A percentile compares a stretch with the other conserved stretches of the same genome.
phyloP scores from a whole-genome alignment of 2,797 vertebrate genomes.

The Cossypha heuglini region DNA sequence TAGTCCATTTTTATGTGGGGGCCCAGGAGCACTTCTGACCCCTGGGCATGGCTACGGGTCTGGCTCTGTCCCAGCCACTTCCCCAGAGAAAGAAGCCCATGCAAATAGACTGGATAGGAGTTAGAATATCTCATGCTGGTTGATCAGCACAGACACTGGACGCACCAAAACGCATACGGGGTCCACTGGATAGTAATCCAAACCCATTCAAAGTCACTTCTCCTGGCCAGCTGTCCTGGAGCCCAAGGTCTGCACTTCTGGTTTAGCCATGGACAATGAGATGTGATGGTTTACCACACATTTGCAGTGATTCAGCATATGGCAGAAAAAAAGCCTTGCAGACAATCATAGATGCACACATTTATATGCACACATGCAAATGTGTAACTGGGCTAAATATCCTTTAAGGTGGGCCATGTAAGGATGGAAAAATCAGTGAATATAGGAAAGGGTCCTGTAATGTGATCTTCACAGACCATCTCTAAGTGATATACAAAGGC shows the following conservation, averaged over 20 bases:
- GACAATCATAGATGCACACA: neutral
- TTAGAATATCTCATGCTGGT: neutral
- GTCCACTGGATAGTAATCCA: neutral
- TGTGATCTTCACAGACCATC: neutral
- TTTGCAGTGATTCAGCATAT: neutral
- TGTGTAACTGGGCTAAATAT: neutral
- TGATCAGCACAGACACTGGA: neutral
- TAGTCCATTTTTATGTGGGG: neutral
- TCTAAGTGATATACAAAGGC: neutral
- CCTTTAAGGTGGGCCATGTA: neutral
- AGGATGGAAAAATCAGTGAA: neutral
- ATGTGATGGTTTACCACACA: neutral
- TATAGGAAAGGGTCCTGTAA: neutral
- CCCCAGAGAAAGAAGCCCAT: neutral
- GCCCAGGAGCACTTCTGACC: neutral
- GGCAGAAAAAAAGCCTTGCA: neutral
- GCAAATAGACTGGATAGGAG: neutral
- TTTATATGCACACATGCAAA: neutral
- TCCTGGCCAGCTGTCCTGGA: neutral
- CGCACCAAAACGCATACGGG: rapidly evolving
- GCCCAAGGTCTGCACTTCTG: neutral
- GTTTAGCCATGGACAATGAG: neutral
- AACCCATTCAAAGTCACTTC: neutral
- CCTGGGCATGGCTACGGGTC: neutral
- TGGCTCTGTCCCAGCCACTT: neutral